Base-by-base conservation (phyloP, 2,888 invertebrate species). In the Neelides folsomi region DNA sequence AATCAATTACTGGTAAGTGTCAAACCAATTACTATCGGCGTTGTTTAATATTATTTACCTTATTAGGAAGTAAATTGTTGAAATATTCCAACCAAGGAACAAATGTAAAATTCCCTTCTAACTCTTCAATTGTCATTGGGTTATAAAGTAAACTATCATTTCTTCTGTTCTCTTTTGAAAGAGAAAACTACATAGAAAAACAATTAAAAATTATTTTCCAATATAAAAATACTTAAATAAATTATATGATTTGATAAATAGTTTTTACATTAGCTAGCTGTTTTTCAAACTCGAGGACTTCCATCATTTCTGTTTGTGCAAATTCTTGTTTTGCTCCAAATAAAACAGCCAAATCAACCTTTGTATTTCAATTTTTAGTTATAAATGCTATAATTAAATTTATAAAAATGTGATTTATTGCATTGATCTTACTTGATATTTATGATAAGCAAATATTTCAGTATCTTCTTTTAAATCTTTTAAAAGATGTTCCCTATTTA, bases 81-180 rank as follows among this genome's bases (percentile, higher is more conserved):
- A 93, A 82, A 69, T 92, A 92, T 55, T 82, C 79, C 61, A 80
- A 68, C 89, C 89, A 89, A 2, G 83, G 82, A 47, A 86, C 78
- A 66, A 78, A 80, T 0, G 83, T 80, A 73, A 83, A 89, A 63
- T 79, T 80, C 41, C 74, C 66, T 67, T 86, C 80, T 38, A 95
- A 71, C 64, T 92, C 78, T 1, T 72, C 70, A n/a, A 94, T 73
- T 0, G 83, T 84, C 80, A 87, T 88, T 8, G 89, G 85, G 66
- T 94, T 92, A 74, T 93, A 93, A n/a, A 93, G 75, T 60, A 82
- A 82, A 5, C 86, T 83, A 7, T 87, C 87, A 69, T 94, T 90
- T 59, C 93, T 79, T 42, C 93, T 79, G 71, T 93, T 85, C 69
- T 93, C 93, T 65, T 83, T 79, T 5, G 90, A 87, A 68, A 86